Conservation (phyloP, 2,888 invertebrate species). For the Stictocephala bisonia region DNA sequence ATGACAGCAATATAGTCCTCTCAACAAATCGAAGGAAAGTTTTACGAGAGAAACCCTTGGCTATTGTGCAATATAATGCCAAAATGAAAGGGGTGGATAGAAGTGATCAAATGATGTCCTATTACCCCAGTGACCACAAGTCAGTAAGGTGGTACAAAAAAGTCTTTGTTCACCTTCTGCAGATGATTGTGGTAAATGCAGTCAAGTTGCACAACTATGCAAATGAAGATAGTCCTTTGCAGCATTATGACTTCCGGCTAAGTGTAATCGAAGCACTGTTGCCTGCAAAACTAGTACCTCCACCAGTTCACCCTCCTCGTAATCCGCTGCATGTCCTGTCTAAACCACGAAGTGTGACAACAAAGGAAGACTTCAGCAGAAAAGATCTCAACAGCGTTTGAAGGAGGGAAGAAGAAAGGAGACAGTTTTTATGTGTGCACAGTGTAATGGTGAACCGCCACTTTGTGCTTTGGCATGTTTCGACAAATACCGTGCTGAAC, state of each 20-base stretch:
- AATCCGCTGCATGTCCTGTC: background rate
- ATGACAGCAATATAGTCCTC: no score
- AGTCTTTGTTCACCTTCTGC: conserved; percentile 8
- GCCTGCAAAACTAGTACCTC: background rate
- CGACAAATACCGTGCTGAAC: no score
- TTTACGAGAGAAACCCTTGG: background rate
- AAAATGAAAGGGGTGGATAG: conserved; percentile 37
- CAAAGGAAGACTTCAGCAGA: background rate
- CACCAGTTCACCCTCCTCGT: background rate
- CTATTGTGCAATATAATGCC: conserved; percentile 21
- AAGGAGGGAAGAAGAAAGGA: background rate
- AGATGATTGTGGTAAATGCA: background rate
- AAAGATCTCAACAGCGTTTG: background rate
- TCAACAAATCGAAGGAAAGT: background rate
- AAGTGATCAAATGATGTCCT: conserved; percentile 19
- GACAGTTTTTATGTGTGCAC: background rate
- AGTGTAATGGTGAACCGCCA: background rate
- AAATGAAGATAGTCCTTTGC: background rate
- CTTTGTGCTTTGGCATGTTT: no score
- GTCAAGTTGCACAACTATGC: background rate
- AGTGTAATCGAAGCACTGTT: background rate
- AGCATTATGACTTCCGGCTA: background rate
- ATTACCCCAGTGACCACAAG: conserved; percentile 13
- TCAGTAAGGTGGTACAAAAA: conserved; percentile 23
- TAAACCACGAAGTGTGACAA: background rate